Base-by-base conservation (phyloP, 2,113 vertebrate species). In the Prietella phreatophila region DNA sequence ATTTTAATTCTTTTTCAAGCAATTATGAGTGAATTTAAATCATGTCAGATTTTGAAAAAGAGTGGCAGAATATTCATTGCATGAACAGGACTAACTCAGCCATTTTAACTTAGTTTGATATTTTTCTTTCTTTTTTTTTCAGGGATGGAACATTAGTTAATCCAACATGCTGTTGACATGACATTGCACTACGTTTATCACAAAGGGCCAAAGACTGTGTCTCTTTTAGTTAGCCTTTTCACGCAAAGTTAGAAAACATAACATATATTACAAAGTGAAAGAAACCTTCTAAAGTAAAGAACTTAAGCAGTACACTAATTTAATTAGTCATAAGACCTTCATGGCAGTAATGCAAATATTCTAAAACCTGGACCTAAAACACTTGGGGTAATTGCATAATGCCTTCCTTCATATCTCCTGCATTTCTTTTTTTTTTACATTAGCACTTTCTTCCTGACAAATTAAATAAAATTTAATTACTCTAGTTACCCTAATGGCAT, bases 381-480 rank as follows among this genome's bases (percentile, higher is more conserved):
- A 97, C 97, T 96, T 92, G 94, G 96, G 97, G 96, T 96, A 97
- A 98, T 99, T 97, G 97, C 97, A 97, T 98, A 97, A 97, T 96
- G 96, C 96, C 97, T 97, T 97, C 96, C 96, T 96, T 98, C 96
- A 97, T 96, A 97, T 95, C 93, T 94, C 93, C 92, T 91, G 92
- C 91, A 91, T 93, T 93, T 94, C 93, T 94, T 94, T 95, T 95
- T 73, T 98, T 98, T 97, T 42, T 99, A 98, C 97, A 98, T 98
- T 99, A 99, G 97, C 96, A 97, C 97, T 98, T 97, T 97, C 96
- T 97, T 97, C 96, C 96, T 97, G 97, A 98, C 97, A 98, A 99
- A 98, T 98, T 99, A 98, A 99, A 99, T 97, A 96, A 99, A 97
- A 99, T 99, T 98, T 98, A 96, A 99, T 99, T 99, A 98, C 96